Evolutionary conservation across 2,113 vertebrate species (phyloP).

Genomic region (Percina caprodes): DNA sequence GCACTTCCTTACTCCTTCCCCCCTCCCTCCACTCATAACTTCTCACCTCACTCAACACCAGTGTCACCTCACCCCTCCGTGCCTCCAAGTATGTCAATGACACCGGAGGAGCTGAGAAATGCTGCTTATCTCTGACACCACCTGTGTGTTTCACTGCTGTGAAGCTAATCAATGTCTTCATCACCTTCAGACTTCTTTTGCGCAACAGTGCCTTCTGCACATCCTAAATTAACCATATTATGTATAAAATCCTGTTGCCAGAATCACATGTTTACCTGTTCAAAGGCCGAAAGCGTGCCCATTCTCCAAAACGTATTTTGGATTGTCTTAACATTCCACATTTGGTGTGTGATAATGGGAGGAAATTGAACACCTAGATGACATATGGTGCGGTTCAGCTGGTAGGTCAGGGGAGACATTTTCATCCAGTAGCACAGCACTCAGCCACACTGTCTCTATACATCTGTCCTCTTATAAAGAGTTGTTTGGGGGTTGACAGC

Average conservation of each 20-base stretch:
- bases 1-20: constrained; percentile 21
- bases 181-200: constrained; percentile 52
- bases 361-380: constrained; percentile 31
- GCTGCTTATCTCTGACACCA: constrained; percentile 65
- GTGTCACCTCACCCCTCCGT: constrained; percentile 24
- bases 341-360: constrained; percentile 35
- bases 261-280: constrained; percentile 22
- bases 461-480: constrained; percentile 41
- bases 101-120: constrained; percentile 43
- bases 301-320: constrained; percentile 6
- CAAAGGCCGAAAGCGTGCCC: not conserved
- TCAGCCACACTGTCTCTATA: constrained; percentile 32
- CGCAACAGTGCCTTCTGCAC: constrained; percentile 42
- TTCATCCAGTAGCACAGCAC: constrained; percentile 24
- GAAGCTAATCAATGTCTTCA: constrained; percentile 66
- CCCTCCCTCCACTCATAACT: constrained; percentile 30
- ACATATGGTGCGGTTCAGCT: constrained; percentile 34
- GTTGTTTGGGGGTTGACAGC: constrained; percentile 64
- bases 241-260: constrained; percentile 33
- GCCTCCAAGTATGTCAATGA: constrained; percentile 33
- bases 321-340: constrained; percentile 27
- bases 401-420: constrained; percentile 17
- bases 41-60: constrained; percentile 30
- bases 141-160: constrained; percentile 66
- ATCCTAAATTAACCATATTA: constrained; percentile 55